These are phyloP conservation scores for Bergia puertoricense DNA, from an alignment of 92 coral and sea anemone species.

Conservation along the genomic window DNA sequence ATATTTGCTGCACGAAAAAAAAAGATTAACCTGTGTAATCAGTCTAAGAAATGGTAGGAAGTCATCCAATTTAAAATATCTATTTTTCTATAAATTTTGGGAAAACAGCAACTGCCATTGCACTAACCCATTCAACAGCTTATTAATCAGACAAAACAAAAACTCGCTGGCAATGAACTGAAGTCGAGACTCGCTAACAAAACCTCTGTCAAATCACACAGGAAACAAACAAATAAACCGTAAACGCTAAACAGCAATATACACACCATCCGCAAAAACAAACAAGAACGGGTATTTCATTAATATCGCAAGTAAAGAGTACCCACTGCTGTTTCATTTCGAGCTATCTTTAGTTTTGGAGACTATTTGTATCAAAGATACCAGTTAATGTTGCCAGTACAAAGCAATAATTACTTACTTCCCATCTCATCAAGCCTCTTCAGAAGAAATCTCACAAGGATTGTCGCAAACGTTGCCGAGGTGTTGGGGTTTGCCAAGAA, in stretches of 20 bases:
- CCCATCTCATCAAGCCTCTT: slow-evolving; percentile 99
- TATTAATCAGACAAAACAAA: too few relatives aligned
- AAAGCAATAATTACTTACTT: slow-evolving; percentile 66
- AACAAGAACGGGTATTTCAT: too few relatives aligned
- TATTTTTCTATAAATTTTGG: too few relatives aligned
- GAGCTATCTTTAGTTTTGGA: too few relatives aligned
- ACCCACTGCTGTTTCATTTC: too few relatives aligned
- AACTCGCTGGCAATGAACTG: not conserved
- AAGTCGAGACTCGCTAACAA: not conserved
- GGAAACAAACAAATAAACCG: too few relatives aligned
- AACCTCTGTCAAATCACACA: not conserved
- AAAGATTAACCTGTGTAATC: not conserved
- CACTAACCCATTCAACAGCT: too few relatives aligned
- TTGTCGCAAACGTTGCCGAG: slow-evolving; percentile 98
- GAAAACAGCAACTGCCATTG: too few relatives aligned
- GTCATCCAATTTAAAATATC: not conserved
- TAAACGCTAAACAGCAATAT: not conserved
- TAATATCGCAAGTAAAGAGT: too few relatives aligned
- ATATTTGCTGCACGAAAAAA: slow-evolving; percentile 66
- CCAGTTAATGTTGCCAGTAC: too few relatives aligned
- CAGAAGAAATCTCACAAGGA: slow-evolving; percentile 88
- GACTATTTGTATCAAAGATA: not conserved
- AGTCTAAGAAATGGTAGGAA: not conserved
- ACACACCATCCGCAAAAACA: not conserved
- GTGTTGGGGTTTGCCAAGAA: slow-evolving; percentile 99